Evolutionary conservation across 2,888 invertebrate genomes (phyloP), one percentile per base, ranked within the genome.

Genomic region (Xylophagus ater): DNA sequence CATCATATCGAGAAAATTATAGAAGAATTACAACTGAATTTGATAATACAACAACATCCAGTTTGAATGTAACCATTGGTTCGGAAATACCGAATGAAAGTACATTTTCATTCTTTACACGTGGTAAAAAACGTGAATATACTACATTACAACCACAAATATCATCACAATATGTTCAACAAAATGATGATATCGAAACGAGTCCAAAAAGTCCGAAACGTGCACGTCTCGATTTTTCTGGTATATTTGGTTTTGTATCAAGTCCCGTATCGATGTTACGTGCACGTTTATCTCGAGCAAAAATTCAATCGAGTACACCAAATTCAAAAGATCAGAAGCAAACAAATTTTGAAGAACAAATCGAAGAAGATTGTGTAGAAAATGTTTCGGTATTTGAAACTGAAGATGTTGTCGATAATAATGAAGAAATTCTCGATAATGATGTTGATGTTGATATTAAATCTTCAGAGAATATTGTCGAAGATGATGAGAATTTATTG

Each of bases 21-120:
- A 50, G 61, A 18, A 54, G 54, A 42, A 51, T 55, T 8, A 57
- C 53, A 40, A 58, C 52, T 9, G 65, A 63, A 13, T 44, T 62
- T 36, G 62, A 65, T 46, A 55, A 51, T 9, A 56, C 54, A 4
- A 35, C 12, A 12, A 55, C 59, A 34, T 54, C 57, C 21, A 64
- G 64, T 45, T 49, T 64, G 49, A 63, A 63, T 49, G 62, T 59
- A 2, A 63, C 62, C 4, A 61, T 60, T 10, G 62, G 62, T 3
- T 63, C 62, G 0, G 62, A 65, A 42, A 54, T 55, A 19, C 37
- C 37, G 2, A 57, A 51, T 25, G 58, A 57, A 3, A 60, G 61
- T 4, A 53, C 56, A 10, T 59, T 60, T 33, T 60, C 57, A 1
- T 58, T 60, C 45, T 59, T 59, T 41, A 57, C 56, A 0, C 56